phyloP scores from a whole-genome alignment of 2,113 vertebrate species.

The Stercorarius parasiticus region DNA sequence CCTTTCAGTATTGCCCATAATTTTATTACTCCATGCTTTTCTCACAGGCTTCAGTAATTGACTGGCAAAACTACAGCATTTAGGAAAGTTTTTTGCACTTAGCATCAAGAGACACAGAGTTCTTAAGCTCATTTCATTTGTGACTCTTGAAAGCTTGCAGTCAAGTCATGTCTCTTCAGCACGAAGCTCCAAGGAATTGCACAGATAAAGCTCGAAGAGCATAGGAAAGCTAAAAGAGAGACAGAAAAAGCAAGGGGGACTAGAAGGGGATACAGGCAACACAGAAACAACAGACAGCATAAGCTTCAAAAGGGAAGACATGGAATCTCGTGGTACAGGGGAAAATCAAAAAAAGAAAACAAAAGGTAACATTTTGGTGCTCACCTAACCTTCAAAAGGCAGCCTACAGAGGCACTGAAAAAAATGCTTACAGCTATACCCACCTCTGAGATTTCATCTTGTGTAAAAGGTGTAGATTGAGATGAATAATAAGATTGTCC shows the following conservation, averaged over 20 bases:
- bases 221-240: slow-evolving; percentile 27
- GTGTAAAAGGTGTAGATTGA: slow-evolving; percentile 38
- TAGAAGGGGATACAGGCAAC: neutral
- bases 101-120: neutral
- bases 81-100: slow-evolving; percentile 21
- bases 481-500: slow-evolving; percentile 43
- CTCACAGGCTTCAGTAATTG: neutral
- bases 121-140: slow-evolving; percentile 47
- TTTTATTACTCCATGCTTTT: neutral
- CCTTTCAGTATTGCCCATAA: neutral
- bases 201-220: slow-evolving; percentile 25
- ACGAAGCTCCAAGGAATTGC: slow-evolving; percentile 66
- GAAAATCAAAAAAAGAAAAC: slow-evolving; percentile 60
- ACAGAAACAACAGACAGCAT: slow-evolving; percentile 7
- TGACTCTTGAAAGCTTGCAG: slow-evolving; percentile 61
- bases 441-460: slow-evolving; percentile 28
- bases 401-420: slow-evolving; percentile 14
- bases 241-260: slow-evolving; percentile 31
- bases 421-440: neutral
- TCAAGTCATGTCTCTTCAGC: slow-evolving; percentile 42
- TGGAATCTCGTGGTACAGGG: neutral
- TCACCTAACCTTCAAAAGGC: slow-evolving; percentile 64
- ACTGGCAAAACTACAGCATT: slow-evolving; percentile 2
- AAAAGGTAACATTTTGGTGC: slow-evolving; percentile 61
- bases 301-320: slow-evolving; percentile 34